phyloP scores from a whole-genome alignment of 2,113 vertebrate genomes.

The Proteles cristata region DNA sequence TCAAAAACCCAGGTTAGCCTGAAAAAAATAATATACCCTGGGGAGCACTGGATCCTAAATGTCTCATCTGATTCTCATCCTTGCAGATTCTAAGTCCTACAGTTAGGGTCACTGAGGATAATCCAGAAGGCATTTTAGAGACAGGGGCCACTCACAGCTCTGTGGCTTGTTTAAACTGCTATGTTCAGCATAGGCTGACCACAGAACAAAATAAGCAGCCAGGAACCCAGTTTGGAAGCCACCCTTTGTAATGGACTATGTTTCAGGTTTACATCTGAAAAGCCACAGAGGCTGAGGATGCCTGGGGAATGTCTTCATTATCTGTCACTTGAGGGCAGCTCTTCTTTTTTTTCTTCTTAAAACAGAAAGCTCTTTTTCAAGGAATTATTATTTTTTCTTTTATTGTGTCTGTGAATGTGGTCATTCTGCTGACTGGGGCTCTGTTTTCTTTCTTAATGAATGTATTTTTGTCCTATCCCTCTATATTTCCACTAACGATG shows the following conservation, averaged over 20 bases:
- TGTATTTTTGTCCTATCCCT: slow-evolving; percentile 23
- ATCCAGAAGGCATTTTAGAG: slow-evolving; percentile 23
- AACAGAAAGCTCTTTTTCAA: slow-evolving; percentile 61
- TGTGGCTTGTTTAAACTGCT: slow-evolving; percentile 47
- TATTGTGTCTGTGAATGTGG: not conserved
- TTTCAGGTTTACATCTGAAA: slow-evolving; percentile 46
- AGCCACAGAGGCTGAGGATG: slow-evolving; percentile 44
- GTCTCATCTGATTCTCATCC: not conserved
- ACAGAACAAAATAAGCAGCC: slow-evolving; percentile 40
- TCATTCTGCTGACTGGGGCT: not conserved
- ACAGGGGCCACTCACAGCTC: not conserved
- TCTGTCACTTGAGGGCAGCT: not conserved
- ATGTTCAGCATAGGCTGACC: slow-evolving; percentile 47
- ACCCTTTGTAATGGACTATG: slow-evolving; percentile 8
- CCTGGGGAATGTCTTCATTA: slow-evolving; percentile 25
- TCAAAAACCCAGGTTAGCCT: not conserved
- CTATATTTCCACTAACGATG: not conserved
- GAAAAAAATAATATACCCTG: not conserved
- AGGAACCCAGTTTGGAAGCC: not conserved
- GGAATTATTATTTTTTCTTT: slow-evolving; percentile 35
- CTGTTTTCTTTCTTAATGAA: slow-evolving; percentile 50
- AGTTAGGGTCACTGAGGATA: slow-evolving; percentile 43
- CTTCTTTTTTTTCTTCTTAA: slow-evolving; percentile 41
- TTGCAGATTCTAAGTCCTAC: not conserved
- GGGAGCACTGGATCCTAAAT: not conserved